phyloP scores from a whole-genome alignment of 2,888 invertebrate genomes.

The Malacosoma neustria region DNA sequence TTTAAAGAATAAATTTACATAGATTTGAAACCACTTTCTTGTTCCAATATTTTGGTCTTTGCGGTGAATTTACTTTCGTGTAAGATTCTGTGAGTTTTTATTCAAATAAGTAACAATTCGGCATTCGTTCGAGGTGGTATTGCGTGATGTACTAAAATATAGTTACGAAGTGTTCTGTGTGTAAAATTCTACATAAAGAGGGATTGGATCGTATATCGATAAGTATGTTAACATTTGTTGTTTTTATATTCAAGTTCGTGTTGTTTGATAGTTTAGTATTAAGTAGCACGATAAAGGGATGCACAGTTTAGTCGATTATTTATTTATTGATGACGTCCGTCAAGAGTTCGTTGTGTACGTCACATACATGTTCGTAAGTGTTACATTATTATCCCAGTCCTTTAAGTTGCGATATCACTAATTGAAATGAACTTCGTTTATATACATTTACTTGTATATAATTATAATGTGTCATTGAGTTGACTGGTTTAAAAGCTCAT shows the following conservation, averaged over 20 bases:
- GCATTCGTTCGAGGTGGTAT: conserved; percentile 24
- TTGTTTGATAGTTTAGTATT: conserved; percentile 67
- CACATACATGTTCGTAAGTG: conserved; percentile 58
- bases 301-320: conserved; percentile 53
- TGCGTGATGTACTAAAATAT: conserved; percentile 39
- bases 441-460: too few species aligned
- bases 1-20: conserved; percentile 54
- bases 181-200: conserved; percentile 28
- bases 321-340: conserved; percentile 57
- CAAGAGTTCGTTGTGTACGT: conserved; percentile 57
- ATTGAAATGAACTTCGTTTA: too few species aligned
- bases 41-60: conserved; percentile 61
- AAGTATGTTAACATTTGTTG: conserved; percentile 51
- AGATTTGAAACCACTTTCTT: conserved; percentile 36
- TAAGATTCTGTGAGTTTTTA: conserved; percentile 25
- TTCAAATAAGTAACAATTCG: conserved; percentile 26
- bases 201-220: conserved; percentile 63
- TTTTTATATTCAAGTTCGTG: conserved; percentile 68
- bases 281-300: conserved; percentile 60
- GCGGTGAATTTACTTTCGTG: conserved; percentile 60
- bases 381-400: too few species aligned
- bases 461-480: too few species aligned
- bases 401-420: too few species aligned
- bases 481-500: too few species aligned
- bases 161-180: conserved; percentile 14